These are phyloP conservation scores for Lanistes nyassanus DNA, from an alignment of 1,140 invertebrate genomes.

Conservation along the genomic window DNA sequence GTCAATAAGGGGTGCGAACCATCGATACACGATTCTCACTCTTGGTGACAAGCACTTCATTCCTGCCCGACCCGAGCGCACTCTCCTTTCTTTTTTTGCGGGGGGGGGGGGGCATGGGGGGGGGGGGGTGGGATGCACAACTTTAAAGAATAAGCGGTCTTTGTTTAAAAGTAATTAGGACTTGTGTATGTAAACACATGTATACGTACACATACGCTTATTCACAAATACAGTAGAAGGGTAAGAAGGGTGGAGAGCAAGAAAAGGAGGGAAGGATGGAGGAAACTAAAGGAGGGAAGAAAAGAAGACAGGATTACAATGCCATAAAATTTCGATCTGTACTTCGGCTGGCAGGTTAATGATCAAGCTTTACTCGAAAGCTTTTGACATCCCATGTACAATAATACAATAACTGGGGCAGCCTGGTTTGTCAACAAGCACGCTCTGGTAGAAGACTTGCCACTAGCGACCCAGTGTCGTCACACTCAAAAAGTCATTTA, in stretches of 20 bases:
- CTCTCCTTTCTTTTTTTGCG: too few species aligned
- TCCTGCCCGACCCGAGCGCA: neutral
- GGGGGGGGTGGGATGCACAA: neutral
- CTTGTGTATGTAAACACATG: too few species aligned
- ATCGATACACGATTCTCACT: too few species aligned
- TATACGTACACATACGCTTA: too few species aligned
- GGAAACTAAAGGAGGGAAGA: neutral
- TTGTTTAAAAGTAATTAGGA: neutral
- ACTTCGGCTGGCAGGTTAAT: neutral
- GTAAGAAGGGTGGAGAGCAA: neutral
- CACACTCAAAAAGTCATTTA: too few species aligned
- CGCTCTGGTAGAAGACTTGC: too few species aligned
- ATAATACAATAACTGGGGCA: neutral
- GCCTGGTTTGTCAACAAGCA: too few species aligned
- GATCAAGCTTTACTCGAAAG: neutral
- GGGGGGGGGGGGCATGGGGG: neutral
- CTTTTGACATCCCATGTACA: neutral
- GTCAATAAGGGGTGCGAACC: too few species aligned
- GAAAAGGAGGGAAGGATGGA: slow-evolving; percentile 6
- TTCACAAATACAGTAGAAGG: neutral
- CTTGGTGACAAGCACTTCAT: too few species aligned
- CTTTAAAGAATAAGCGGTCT: neutral
- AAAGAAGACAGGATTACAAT: neutral
- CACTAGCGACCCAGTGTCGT: too few species aligned
- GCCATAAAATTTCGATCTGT: neutral